A percentile compares a stretch with the other conserved stretches of the same genome.
These are phyloP conservation scores for Zaprionus camerounensis DNA, from an alignment of 1,140 invertebrate genomes.

Conservation along the genomic window DNA sequence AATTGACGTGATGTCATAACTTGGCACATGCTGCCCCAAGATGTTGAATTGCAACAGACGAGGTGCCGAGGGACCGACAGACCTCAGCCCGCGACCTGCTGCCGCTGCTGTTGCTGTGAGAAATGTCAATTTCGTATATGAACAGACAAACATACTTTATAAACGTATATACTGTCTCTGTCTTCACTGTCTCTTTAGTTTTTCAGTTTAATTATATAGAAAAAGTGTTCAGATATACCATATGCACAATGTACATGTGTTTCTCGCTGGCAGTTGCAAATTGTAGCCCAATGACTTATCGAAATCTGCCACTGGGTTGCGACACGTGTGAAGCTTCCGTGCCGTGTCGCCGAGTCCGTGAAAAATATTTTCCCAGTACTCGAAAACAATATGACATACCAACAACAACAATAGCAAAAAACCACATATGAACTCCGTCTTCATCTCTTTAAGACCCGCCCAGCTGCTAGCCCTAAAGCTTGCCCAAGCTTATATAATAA, in stretches of 20 bases:
- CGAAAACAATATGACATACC: slow-evolving; percentile 36
- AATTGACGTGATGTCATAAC: slow-evolving; percentile 76
- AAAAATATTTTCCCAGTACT: slow-evolving; percentile 61
- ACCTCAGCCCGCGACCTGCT: slow-evolving; percentile 49
- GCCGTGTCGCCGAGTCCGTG: slow-evolving; percentile 57
- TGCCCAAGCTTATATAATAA: slow-evolving; percentile 40
- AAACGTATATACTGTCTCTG: background rate
- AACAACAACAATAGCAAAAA: slow-evolving; percentile 1
- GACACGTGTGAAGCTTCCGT: slow-evolving; percentile 73
- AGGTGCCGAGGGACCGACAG: slow-evolving; percentile 19
- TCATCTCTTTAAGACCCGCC: background rate
- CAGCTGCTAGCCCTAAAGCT: slow-evolving; percentile 22
- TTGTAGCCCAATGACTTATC: slow-evolving; percentile 81
- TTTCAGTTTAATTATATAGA: slow-evolving; percentile 75
- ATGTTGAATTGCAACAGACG: slow-evolving; percentile 64
- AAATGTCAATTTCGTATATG: slow-evolving; percentile 70
- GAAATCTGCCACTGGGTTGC: slow-evolving; percentile 74
- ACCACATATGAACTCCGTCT: background rate
- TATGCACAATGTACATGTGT: background rate
- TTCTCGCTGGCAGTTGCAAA: slow-evolving; percentile 55
- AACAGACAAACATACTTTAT: background rate
- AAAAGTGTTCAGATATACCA: slow-evolving; percentile 54
- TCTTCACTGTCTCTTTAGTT: slow-evolving; percentile 32
- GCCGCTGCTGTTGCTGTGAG: slow-evolving; percentile 59
- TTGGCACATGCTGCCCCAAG: slow-evolving; percentile 72